Base-by-base conservation (phyloP, 1,140 invertebrate genomes). In the Listronotus bonariensis region DNA sequence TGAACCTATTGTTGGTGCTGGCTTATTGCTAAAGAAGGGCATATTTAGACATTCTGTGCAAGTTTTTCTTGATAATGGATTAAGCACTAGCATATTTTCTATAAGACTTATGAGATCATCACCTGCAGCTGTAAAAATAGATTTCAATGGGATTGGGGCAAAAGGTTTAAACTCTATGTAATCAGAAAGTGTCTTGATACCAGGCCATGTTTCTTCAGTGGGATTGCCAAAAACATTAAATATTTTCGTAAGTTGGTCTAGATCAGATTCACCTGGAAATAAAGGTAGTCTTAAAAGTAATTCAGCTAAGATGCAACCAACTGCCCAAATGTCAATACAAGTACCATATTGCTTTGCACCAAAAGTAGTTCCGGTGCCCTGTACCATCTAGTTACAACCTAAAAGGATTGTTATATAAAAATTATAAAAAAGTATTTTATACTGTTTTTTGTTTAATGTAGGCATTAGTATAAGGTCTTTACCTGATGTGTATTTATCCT, bases 301-400 rank as follows among this genome's bases (percentile, higher is more conserved):
- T 82, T 99, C 98, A 0, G 95, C 97, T 65, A 99, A 77, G 76
- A 99, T 99, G 79, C 98, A 99, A 6, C 97, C 97, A 10, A 97
- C 86, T 12, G 97, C 96, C 97, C 97, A 99, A 83, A 98, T 97
- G 76, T 99, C 98, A n/a, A 99, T 90, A 6, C 93, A 95, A 53
- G 90, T 92, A 8, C 94, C 92, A 82, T 99, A 99, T 76, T 94
- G 90, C 48, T 92, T 84, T 1, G 96, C 93, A 42, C 97, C 98
- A 83, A 95, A 11, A 99, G 82, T 10, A 99, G 80, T 80, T 99
- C 98, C 12, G 98, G 97, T 42, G 92, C 87, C 77, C 92, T 89
- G 74, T 95, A 94, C 92, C 92, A 95, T 68, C 92, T 84, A 10
- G 97, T 99, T 0, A 99, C 97, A 46, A 99, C 98, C 55, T 58